Percentiles rank a stretch among this genome's conserved stretches.
Conservation (phyloP, 2,113 vertebrate species). For the Grantiella picta region DNA sequence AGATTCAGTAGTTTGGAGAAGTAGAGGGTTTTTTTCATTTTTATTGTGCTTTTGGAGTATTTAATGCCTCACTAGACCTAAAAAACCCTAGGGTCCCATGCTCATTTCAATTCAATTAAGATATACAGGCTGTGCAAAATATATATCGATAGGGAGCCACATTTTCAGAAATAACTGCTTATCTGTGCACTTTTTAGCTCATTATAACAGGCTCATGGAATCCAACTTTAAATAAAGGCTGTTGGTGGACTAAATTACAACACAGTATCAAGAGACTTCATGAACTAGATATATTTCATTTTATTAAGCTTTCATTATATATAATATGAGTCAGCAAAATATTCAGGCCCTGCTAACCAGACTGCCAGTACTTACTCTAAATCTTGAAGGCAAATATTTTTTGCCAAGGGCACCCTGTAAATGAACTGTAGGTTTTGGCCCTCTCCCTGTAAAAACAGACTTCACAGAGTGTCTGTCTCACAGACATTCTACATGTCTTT, state of each 20-base stretch:
- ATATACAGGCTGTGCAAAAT: conserved; percentile 57
- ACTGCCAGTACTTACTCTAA: neutral
- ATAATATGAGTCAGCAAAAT: conserved; percentile 39
- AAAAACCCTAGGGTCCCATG: conserved; percentile 54
- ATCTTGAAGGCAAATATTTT: conserved; percentile 46
- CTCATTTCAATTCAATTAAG: conserved; percentile 67
- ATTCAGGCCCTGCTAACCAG: neutral
- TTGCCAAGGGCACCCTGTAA: neutral
- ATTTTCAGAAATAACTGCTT: conserved; percentile 68
- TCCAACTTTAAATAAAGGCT: conserved; percentile 61
- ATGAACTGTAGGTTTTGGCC: neutral
- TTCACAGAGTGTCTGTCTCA: neutral
- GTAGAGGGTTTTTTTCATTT: neutral
- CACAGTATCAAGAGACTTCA: conserved; percentile 29
- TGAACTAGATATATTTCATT: conserved; percentile 36
- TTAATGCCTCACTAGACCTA: conserved; percentile 64
- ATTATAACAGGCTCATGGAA: conserved; percentile 53
- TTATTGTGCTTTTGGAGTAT: conserved; percentile 54
- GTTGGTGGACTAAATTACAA: conserved; percentile 66
- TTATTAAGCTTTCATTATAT: conserved; percentile 36
- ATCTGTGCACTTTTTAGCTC: conserved; percentile 59
- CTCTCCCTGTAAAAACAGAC: neutral
- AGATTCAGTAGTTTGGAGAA: neutral
- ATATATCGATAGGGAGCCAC: conserved; percentile 56
- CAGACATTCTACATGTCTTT: neutral